Percentiles rank a stretch among this genome's conserved stretches.
Conservation (phyloP, 2,888 invertebrate species). For the Maniola hyperantus region DNA sequence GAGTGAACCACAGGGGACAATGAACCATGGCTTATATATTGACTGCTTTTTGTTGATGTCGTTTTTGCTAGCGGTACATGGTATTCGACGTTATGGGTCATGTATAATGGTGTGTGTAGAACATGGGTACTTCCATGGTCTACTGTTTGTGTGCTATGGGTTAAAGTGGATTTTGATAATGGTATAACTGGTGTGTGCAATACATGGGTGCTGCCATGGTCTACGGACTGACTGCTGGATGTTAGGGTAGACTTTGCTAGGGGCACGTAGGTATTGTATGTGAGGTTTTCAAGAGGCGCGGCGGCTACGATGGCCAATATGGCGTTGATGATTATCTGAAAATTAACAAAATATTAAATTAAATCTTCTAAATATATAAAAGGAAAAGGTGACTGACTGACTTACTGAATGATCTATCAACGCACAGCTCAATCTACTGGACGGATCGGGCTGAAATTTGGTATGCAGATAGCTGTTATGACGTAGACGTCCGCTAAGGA, state of each 20-base stretch:
- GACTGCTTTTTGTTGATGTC: constrained; percentile 63
- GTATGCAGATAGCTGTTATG: too few species aligned
- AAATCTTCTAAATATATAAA: too few species aligned
- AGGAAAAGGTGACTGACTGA: too few species aligned
- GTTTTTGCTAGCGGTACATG: constrained; percentile 50
- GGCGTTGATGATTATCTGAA: constrained; percentile 54
- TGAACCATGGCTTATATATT: constrained; percentile 62
- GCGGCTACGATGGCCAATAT: constrained; percentile 56
- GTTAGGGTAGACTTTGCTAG: constrained; percentile 56
- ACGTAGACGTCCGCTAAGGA: too few species aligned
- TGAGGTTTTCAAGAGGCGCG: constrained; percentile 51
- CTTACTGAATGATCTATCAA: too few species aligned
- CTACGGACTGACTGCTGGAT: constrained; percentile 54
- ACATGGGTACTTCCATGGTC: constrained; percentile 48
- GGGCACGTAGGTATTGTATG: constrained; percentile 52
- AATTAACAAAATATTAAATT: constrained; percentile 7
- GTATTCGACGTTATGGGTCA: constrained; percentile 47
- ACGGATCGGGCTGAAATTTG: too few species aligned
- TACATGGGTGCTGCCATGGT: constrained; percentile 59
- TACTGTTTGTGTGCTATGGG: constrained; percentile 49
- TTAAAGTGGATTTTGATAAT: constrained; percentile 50
- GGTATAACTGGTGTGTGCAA: constrained; percentile 47
- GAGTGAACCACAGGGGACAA: constrained; percentile 42
- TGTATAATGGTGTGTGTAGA: constrained; percentile 47
- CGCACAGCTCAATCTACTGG: too few species aligned